Evolutionary conservation across 2,797 vertebrate genomes (phyloP).

Genomic region (Poecilia gillii): DNA sequence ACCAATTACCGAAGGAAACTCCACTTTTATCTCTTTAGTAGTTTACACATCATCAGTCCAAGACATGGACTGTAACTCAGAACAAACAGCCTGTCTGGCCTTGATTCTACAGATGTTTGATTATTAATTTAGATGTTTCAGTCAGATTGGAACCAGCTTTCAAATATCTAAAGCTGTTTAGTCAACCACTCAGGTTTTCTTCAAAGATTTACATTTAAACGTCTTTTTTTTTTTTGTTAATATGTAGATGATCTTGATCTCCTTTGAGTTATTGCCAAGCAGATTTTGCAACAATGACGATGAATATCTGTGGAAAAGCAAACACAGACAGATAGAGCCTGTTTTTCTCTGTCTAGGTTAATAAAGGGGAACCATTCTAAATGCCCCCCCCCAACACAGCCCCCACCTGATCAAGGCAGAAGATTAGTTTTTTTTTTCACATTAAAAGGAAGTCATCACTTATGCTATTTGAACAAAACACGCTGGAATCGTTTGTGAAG

Average conservation of each 20-base stretch:
- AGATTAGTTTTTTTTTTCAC: neutral
- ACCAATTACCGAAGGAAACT: neutral
- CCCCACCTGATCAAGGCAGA: neutral
- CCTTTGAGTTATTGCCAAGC: neutral
- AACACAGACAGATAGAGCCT: neutral
- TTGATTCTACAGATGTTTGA: neutral
- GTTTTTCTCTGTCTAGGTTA: neutral
- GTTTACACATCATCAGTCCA: neutral
- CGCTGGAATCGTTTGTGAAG: neutral
- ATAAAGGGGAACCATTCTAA: neutral
- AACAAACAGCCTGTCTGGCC: neutral
- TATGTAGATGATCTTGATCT: neutral
- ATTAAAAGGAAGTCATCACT: neutral
- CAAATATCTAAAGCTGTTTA: neutral
- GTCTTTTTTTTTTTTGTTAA: neutral
- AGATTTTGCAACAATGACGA: neutral
- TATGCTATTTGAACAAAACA: neutral
- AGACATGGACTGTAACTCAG: neutral
- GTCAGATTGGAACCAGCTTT: neutral
- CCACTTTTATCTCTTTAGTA: neutral
- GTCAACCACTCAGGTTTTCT: neutral
- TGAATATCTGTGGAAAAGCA: neutral
- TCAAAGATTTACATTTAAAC: neutral
- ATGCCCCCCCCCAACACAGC: neutral
- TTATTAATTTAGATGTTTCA: neutral